Evolutionary conservation across 2,113 vertebrate species (phyloP).

Genomic region (Cepphus grylle): DNA sequence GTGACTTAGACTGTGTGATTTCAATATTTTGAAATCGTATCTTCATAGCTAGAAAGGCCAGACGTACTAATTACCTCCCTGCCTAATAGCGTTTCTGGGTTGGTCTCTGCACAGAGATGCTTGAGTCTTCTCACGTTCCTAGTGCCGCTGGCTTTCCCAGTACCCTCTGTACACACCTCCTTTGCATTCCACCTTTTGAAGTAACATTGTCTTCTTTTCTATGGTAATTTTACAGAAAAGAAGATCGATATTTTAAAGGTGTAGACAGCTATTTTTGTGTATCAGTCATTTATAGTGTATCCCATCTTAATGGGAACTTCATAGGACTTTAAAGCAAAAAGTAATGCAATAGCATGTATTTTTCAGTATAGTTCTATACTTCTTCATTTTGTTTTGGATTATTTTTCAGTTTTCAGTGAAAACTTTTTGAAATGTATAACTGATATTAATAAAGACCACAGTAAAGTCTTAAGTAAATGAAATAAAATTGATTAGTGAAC

Average conservation of each 20-base stretch:
- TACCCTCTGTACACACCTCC: not conserved
- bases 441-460: not conserved
- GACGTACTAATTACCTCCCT: not conserved
- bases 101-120: no score
- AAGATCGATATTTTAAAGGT: not conserved
- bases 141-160: not conserved
- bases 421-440: not conserved
- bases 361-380: not conserved
- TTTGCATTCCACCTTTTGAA: not conserved
- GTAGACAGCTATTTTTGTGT: not conserved
- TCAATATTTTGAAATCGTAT: not conserved
- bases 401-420: not conserved
- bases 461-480: not conserved
- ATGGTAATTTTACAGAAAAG: not conserved
- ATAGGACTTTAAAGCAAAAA: not conserved
- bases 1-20: not conserved
- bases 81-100: not conserved
- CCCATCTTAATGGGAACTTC: not conserved
- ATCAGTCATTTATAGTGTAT: not conserved
- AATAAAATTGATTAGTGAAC: not conserved
- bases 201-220: not conserved
- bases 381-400: not conserved
- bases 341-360: not conserved
- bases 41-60: not conserved
- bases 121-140: not conserved